Evolutionary conservation across 2,888 invertebrate species (phyloP), one percentile per base, ranked within the genome.

Genomic region (Synergus gifuensis): DNA sequence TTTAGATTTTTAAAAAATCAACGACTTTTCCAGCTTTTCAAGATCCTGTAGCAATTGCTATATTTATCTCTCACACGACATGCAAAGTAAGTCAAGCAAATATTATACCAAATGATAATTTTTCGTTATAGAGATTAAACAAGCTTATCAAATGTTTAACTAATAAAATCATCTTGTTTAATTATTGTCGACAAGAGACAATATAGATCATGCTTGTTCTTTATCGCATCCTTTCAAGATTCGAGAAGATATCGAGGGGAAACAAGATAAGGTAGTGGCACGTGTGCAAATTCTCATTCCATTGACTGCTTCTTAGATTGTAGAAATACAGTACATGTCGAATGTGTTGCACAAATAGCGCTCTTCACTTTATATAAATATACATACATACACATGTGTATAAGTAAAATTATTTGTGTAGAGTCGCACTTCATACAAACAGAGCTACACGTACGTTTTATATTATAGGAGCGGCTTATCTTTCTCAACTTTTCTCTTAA

Each of bases 401-500:
- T 16, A 18, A 0, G 5, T 16, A 12, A 44, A 44, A 8, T 11
- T 44, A 11, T 11, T 44, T 54, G 16, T 54, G 4, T 54, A 16
- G 5, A 54, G 3, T 18, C 18, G 58, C 7, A 58, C 46, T 49
- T 49, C 5, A 44, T 44, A 14, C 46, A 49, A 4, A 4, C 54
- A n/a, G 2, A 0, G 2, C 8, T 60, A 22, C 4, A 28, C 28
- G 12, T 22, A 28, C 12, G 28, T 62, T 58, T 18, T 14, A 1
- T 14, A 14, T 36, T 2, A 62, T 4, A 62, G 28, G 62, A 12
- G 62, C 62, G 22, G 62, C 28, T 62, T 62, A 62, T 62, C 62
- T 22, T 28, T 62, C 28, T 62, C 28, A 62, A 62, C 62, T 28
- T 62, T 62, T 62, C 62, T 12, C 62, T 62, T 62, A 62, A 62